phyloP scores from a whole-genome alignment of 2,797 vertebrate genomes.

The Masticophis lateralis region DNA sequence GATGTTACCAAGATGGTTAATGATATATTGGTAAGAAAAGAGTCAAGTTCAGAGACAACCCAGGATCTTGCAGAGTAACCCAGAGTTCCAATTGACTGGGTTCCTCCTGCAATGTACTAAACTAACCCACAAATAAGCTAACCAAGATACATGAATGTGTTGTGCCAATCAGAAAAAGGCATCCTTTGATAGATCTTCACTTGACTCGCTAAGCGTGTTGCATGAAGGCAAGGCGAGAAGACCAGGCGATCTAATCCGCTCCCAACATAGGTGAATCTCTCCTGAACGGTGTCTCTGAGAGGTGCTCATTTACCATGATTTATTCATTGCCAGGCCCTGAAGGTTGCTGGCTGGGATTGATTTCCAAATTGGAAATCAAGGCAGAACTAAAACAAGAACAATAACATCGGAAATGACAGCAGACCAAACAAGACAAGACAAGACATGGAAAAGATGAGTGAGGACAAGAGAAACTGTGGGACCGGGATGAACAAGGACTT shows the following conservation, averaged over 20 bases:
- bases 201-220: neutral
- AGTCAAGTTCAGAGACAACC: neutral
- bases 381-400: neutral
- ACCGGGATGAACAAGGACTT: neutral
- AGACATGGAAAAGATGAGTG: neutral
- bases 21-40: neutral
- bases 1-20: neutral
- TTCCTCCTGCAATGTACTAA: neutral
- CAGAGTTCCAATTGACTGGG: neutral
- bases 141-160: neutral
- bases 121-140: neutral
- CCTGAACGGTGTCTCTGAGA: neutral
- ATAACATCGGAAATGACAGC: neutral
- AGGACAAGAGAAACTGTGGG: too few species aligned
- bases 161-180: neutral
- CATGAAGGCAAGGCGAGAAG: neutral
- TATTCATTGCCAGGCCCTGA: neutral
- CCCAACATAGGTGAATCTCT: neutral
- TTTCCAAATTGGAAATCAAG: neutral
- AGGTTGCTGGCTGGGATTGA: neutral
- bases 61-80: neutral
- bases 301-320: neutral
- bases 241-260: too few species aligned
- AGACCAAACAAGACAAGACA: neutral
- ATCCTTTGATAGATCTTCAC: neutral